phyloP scores from a whole-genome alignment of 2,113 vertebrate species.

The Aphyosemion australe region DNA sequence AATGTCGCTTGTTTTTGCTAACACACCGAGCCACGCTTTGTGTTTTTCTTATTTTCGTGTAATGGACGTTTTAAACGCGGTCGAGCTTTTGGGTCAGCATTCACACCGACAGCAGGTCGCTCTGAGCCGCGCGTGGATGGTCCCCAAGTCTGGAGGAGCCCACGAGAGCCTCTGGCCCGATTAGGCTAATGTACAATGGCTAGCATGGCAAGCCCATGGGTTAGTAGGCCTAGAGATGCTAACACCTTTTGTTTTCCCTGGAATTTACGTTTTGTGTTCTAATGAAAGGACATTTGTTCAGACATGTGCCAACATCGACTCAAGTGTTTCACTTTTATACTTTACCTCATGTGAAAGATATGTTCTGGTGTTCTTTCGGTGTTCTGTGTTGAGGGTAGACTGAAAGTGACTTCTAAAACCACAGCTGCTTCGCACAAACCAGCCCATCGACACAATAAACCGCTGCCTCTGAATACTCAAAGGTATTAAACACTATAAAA shows the following conservation, averaged over 20 bases:
- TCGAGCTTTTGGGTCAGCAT: constrained; percentile 2
- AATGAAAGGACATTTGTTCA: neutral
- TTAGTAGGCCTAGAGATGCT: constrained; percentile 16
- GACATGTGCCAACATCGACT: neutral
- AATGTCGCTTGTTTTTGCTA: constrained; percentile 27
- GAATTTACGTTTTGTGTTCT: neutral
- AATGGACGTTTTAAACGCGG: constrained; percentile 2
- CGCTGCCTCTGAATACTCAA: neutral
- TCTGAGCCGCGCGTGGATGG: neutral
- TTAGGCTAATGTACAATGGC: constrained; percentile 18
- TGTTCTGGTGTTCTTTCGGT: too few species aligned
- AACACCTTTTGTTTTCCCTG: too few species aligned
- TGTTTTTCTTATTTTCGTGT: constrained; percentile 5
- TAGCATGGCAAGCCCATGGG: constrained; percentile 42
- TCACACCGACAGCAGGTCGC: neutral
- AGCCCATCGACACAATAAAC: neutral
- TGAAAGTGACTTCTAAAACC: neutral
- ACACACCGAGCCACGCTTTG: neutral
- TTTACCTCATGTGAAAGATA: too few species aligned
- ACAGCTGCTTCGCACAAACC: neutral
- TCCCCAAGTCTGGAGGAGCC: neutral
- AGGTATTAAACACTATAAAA: neutral
- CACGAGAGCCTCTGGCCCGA: constrained; percentile 3
- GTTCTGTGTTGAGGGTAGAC: too few species aligned
- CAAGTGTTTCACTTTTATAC: too few species aligned